These are phyloP conservation scores for Lasiurus borealis DNA, from an alignment of 2,113 vertebrate species.

Conservation along the genomic window DNA sequence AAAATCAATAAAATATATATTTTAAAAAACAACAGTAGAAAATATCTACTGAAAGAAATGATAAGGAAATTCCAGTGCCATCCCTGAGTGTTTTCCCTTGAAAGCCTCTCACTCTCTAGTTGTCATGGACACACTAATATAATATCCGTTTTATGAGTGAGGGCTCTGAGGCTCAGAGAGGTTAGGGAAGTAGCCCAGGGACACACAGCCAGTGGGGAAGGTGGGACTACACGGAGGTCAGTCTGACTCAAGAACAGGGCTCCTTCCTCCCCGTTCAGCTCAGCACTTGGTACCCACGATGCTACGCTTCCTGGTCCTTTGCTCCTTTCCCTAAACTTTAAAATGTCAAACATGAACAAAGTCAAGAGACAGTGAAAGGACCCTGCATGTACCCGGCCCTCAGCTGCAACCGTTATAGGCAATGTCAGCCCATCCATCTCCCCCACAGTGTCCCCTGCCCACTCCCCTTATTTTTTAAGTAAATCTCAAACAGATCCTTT, in stretches of 20 bases:
- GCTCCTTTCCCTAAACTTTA: slow-evolving; percentile 8
- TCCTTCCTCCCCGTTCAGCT: not conserved
- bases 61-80: not conserved
- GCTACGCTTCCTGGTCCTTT: slow-evolving; percentile 24
- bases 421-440: not conserved
- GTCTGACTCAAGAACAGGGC: not conserved
- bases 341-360: slow-evolving; percentile 16
- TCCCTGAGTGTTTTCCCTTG: not conserved
- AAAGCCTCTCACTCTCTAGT: not conserved
- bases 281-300: not conserved
- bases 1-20: too few relatives aligned
- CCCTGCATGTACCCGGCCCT: not conserved
- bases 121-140: not conserved
- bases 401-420: not conserved
- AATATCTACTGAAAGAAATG: not conserved
- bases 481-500: not conserved
- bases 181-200: not conserved
- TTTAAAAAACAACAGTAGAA: not conserved
- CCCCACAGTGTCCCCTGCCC: not conserved
- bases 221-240: not conserved
- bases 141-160: not conserved
- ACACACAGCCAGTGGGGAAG: not conserved
- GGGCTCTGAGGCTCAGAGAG: not conserved
- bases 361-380: not conserved
- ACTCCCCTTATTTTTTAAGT: not conserved